A percentile compares a stretch with the other conserved stretches of the same genome.
These are phyloP conservation scores for Aphaenogaster rudis DNA, from an alignment of 1,140 invertebrate genomes.

Conservation along the genomic window DNA sequence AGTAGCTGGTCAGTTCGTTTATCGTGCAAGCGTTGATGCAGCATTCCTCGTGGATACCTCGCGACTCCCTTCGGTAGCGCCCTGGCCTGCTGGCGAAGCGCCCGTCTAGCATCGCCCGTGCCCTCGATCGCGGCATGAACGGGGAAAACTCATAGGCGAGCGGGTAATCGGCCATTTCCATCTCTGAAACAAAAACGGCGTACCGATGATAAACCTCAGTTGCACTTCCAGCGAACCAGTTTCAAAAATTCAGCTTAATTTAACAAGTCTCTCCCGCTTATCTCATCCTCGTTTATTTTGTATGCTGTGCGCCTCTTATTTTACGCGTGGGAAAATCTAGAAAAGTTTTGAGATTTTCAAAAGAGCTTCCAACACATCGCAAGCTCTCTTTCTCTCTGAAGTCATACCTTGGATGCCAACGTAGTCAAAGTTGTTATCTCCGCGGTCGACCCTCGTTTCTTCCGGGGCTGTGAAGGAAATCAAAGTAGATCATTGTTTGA, in stretches of 20 bases:
- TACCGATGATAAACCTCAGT: neutral
- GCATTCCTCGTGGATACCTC: slow-evolving; percentile 86
- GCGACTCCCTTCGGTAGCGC: slow-evolving; percentile 80
- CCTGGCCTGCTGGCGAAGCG: slow-evolving; percentile 70
- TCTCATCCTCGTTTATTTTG: neutral
- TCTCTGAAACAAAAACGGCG: slow-evolving; percentile 77
- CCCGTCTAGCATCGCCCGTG: slow-evolving; percentile 79
- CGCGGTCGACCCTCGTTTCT: neutral
- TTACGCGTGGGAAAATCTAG: neutral
- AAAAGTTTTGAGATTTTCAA: slow-evolving; percentile 24
- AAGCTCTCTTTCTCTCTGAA: neutral
- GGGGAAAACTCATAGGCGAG: slow-evolving; percentile 80
- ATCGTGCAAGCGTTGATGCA: slow-evolving; percentile 85
- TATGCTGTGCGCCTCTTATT: neutral
- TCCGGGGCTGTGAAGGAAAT: neutral
- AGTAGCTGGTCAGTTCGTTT: slow-evolving; percentile 85
- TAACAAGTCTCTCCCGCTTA: neutral
- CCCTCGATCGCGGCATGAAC: slow-evolving; percentile 79
- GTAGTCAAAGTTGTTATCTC: slow-evolving; percentile 15
- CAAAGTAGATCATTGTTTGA: slow-evolving; percentile 11
- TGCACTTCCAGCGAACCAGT: neutral
- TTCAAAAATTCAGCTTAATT: neutral
- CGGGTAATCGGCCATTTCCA: slow-evolving; percentile 80
- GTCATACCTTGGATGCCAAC: neutral
- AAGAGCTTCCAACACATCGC: neutral